Base-by-base conservation (phyloP, 2,113 vertebrate genomes). In the Takifugu bimaculatus region DNA sequence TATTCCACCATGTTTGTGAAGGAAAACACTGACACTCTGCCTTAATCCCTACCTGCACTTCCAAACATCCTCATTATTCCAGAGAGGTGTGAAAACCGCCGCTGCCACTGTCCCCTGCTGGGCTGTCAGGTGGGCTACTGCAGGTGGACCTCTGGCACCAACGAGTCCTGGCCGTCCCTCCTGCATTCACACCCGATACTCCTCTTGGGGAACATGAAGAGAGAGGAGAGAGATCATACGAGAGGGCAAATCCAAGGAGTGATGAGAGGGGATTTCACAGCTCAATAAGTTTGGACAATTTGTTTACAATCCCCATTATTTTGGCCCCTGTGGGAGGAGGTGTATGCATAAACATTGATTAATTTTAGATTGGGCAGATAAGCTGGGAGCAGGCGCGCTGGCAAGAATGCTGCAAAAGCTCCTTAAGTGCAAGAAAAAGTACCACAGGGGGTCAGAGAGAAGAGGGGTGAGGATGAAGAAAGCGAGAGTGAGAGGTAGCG, bases 231-330 rank as follows among this genome's bases (percentile, higher is more conserved):
- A 14, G 54, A 65, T 86, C 71, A 72, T 79, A 78, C 73, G 51
- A 81, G 73, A 43, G 47, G 71, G 68, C 73, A 83, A 77, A 79
- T 82, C 71, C 75, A 60, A 39, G 55, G 27, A 63, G 60, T 55
- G 52, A 57, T 60, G 49, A 60, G n/a, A 65, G 70, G 62, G 80
- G 75, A 85, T 88, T 89, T 86, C 79, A 84, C 82, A 88, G 82
- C 73, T 85, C 79, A 77, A 71, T 87, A 86, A 78, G 13, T 87
- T 75, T 79, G 73, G 77, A 86, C 82, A 86, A 86, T 88, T 85
- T 85, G 80, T 83, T 86, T 78, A 83, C 82, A 83, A 83, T 77
- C 82, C 78, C 70, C 53, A 81, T 89, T 85, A 82, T 73, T 42
- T 47, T 43, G 26, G 26, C 3, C 59, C 86, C 63, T 64, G 28